phyloP scores from a whole-genome alignment of 2,888 invertebrate genomes.

The Rhabditophanes sp. region DNA sequence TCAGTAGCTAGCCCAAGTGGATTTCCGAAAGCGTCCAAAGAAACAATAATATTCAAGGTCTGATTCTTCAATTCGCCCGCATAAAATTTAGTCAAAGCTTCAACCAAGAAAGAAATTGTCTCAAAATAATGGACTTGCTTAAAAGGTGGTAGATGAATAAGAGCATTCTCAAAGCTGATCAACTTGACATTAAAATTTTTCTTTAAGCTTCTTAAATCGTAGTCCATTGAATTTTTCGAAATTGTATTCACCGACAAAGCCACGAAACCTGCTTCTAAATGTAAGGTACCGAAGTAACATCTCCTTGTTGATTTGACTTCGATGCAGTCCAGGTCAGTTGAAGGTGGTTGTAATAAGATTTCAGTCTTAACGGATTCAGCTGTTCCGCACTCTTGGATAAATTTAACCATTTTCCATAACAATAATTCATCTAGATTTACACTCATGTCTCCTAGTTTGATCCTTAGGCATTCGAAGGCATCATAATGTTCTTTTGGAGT shows the following conservation, averaged over 20 bases:
- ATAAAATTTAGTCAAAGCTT: conserved; percentile 69
- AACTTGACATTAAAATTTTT: conserved; percentile 68
- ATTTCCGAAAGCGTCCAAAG: conserved; percentile 92
- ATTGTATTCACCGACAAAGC: conserved; percentile 76
- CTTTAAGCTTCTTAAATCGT: conserved; percentile 62
- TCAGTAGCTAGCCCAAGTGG: conserved; percentile 87
- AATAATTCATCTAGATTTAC: conserved; percentile 72
- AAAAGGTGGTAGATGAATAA: conserved; percentile 73
- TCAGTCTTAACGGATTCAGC: conserved; percentile 22
- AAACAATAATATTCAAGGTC: conserved; percentile 80
- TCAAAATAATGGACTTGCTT: conserved; percentile 71
- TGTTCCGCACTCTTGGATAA: conserved; percentile 28
- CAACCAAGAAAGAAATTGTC: conserved; percentile 65
- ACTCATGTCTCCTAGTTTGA: conserved; percentile 66
- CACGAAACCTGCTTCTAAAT: conserved; percentile 64
- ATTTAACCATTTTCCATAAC: conserved; percentile 56
- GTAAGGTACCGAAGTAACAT: conserved; percentile 69
- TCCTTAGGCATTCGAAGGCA: conserved; percentile 68
- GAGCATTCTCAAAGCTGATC: conserved; percentile 87
- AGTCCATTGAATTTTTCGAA: conserved; percentile 56
- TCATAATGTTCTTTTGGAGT: conserved; percentile 59
- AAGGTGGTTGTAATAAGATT: conserved; percentile 23
- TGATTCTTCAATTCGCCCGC: conserved; percentile 73
- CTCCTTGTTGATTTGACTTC: conserved; percentile 49
- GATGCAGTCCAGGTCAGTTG: conserved; percentile 20